Evolutionary conservation across 2,888 invertebrate genomes (phyloP).

Genomic region (Melanophora roralis): DNA sequence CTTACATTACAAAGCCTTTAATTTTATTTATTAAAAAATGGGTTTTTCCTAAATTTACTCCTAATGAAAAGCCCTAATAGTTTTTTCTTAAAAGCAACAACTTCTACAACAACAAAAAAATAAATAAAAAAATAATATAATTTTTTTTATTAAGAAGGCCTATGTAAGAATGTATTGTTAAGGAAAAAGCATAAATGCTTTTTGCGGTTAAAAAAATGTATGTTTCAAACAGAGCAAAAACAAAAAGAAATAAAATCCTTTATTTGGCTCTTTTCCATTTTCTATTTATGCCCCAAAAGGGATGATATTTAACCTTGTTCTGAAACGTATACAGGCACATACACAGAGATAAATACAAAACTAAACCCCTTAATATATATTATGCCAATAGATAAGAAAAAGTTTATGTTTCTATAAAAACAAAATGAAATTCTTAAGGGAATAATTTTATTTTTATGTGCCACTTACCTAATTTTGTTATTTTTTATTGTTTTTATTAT

Average conservation of each 20-base stretch:
- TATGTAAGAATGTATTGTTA: not conserved
- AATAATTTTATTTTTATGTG: not conserved
- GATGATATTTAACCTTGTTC: conserved; percentile 31
- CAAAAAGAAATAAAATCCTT: not conserved
- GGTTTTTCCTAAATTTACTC: no score
- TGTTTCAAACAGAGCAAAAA: conserved; percentile 6
- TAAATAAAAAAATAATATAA: not conserved
- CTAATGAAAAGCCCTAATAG: conserved; percentile 1
- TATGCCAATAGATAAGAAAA: not conserved
- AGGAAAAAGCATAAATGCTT: not conserved
- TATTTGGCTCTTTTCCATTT: conserved; percentile 25
- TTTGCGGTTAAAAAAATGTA: conserved; percentile 26
- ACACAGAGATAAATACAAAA: not conserved
- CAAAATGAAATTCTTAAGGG: conserved; percentile 1
- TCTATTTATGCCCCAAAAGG: conserved; percentile 37
- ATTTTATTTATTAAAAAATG: no score
- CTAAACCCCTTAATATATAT: not conserved
- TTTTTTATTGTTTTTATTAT: not conserved
- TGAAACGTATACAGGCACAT: not conserved
- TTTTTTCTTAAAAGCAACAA: not conserved
- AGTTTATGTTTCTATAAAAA: not conserved
- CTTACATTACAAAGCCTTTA: no score
- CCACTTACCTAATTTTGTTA: no score
- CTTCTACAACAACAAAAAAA: not conserved
- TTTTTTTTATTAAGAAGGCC: not conserved